phyloP scores from a whole-genome alignment of 2,888 invertebrate genomes.

The Lomographa bimaculata region DNA sequence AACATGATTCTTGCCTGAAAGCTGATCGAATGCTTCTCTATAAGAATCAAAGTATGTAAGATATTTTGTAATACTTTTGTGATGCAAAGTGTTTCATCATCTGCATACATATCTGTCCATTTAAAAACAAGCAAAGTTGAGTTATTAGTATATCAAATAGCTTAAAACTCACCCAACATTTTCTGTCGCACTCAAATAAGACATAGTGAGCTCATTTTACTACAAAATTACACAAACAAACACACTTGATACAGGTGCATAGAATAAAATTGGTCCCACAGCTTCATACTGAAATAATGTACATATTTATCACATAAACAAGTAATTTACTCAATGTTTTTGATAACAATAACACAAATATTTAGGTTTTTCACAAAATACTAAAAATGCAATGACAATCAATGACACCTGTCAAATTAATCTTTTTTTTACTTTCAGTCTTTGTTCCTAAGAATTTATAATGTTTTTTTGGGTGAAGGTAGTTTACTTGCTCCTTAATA shows the following conservation, averaged over 20 bases:
- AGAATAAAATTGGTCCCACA: constrained; percentile 66
- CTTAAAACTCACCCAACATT: constrained; percentile 74
- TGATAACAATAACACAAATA: constrained; percentile 54
- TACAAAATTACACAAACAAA: constrained; percentile 61
- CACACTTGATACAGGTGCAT: constrained; percentile 52
- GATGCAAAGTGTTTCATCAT: no score
- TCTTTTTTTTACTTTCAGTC: constrained; percentile 34
- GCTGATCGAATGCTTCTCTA: no score
- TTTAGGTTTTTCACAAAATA: constrained; percentile 51
- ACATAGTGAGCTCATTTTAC: constrained; percentile 80
- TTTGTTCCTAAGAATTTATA: constrained; percentile 7
- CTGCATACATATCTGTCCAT: no score
- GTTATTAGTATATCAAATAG: no score
- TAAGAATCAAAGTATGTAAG: no score
- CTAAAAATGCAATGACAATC: constrained; percentile 56
- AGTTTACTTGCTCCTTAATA: neutral
- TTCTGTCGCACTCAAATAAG: constrained; percentile 81
- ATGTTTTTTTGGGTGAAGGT: neutral
- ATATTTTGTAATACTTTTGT: no score
- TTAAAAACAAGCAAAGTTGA: no score
- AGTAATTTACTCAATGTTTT: constrained; percentile 35
- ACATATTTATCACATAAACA: constrained; percentile 22
- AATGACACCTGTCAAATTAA: constrained; percentile 72
- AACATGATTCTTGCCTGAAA: no score
- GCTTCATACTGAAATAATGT: constrained; percentile 65